A percentile compares a stretch with the other conserved stretches of the same genome.
These are phyloP conservation scores for Epinotia ramella DNA, from an alignment of 2,888 invertebrate species.

Conservation along the genomic window DNA sequence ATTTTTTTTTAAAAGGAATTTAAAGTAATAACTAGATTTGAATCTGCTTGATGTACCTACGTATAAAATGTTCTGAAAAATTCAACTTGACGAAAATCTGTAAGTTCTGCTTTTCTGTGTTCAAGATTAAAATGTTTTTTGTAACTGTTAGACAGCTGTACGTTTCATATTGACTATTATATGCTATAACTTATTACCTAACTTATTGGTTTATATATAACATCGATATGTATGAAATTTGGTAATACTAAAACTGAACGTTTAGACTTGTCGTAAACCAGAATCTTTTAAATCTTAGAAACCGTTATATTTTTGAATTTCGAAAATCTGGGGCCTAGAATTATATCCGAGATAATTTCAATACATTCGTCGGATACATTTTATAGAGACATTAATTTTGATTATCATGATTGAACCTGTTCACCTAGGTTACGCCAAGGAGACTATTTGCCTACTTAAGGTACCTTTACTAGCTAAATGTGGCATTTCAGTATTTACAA, in stretches of 20 bases:
- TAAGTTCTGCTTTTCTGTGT: conserved; percentile 21
- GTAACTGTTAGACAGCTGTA: conserved; percentile 81
- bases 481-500: conserved; percentile 72
- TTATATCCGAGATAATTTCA: conserved; percentile 66
- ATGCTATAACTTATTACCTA: conserved; percentile 64
- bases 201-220: conserved; percentile 77
- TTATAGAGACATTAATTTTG: conserved; percentile 71
- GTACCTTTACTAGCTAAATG: conserved; percentile 62
- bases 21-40: conserved; percentile 54
- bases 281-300: conserved; percentile 59
- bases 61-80: conserved; percentile 44
- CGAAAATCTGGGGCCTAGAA: conserved; percentile 64
- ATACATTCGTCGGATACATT: conserved; percentile 68
- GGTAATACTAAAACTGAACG: conserved; percentile 79
- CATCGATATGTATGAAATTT: conserved; percentile 84
- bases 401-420: conserved; percentile 67
- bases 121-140: conserved; percentile 48
- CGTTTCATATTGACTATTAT: conserved; percentile 80
- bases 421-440: conserved; percentile 54
- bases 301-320: conserved; percentile 56
- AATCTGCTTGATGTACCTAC: conserved; percentile 43
- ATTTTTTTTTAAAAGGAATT: conserved; percentile 33
- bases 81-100: conserved; percentile 49
- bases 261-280: conserved; percentile 59
- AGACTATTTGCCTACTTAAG: conserved; percentile 67